Percentiles rank a stretch among this genome's conserved stretches.
Evolutionary conservation across 2,113 vertebrate genomes (phyloP).

Genomic region (Phasianus colchicus): DNA sequence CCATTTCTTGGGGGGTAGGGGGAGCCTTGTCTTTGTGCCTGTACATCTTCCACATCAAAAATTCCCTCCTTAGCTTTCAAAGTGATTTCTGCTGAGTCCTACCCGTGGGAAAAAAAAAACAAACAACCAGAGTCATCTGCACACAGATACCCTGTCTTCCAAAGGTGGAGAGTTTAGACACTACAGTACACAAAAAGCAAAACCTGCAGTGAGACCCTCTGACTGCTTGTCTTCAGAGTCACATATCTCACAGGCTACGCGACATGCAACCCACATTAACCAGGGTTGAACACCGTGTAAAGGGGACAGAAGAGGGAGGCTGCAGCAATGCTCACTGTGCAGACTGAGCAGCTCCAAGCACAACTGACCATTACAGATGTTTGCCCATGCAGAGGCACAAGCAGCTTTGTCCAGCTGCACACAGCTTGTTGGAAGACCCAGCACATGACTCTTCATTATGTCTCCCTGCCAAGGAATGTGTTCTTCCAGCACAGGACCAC

Average conservation of each 20-base stretch:
- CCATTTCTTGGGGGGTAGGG: neutral
- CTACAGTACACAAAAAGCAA: neutral
- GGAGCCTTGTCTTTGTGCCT: no score
- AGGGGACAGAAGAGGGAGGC: neutral
- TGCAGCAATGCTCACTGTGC: neutral
- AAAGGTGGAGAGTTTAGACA: neutral
- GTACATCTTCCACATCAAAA: neutral
- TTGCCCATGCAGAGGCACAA: neutral
- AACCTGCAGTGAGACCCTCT: neutral
- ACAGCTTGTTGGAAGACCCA: neutral
- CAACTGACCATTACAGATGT: neutral
- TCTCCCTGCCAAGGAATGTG: neutral
- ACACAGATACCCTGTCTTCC: neutral
- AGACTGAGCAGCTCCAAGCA: neutral
- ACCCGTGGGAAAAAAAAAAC: neutral
- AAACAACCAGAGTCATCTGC: neutral
- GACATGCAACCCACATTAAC: rapidly evolving
- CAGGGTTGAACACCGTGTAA: neutral
- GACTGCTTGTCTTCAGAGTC: neutral
- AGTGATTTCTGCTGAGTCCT: neutral
- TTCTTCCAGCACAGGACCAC: neutral
- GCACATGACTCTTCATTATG: neutral
- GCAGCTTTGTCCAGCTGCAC: neutral
- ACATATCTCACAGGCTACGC: rapidly evolving
- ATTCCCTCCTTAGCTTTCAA: neutral